Conservation (phyloP, 2,113 vertebrate species). For the Ameiurus melas region DNA sequence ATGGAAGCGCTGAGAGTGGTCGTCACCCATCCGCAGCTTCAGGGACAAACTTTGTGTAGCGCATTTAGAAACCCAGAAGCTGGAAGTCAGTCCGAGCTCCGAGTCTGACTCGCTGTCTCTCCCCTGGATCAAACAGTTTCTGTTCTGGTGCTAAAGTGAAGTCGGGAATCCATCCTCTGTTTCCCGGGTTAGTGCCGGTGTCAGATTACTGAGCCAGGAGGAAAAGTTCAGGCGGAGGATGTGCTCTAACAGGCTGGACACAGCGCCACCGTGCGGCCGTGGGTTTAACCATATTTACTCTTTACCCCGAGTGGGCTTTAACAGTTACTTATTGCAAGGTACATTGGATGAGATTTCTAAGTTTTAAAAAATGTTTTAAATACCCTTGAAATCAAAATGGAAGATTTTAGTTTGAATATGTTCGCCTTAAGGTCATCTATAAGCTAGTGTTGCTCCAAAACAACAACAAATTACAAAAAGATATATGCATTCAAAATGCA, state of each 20-base stretch:
- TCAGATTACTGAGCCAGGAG: conserved; percentile 75
- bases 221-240: conserved; percentile 65
- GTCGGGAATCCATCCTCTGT: conserved; percentile 71
- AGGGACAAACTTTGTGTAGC: conserved; percentile 66
- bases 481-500: no score
- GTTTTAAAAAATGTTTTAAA: no score
- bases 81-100: neutral
- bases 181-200: conserved; percentile 64
- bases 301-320: neutral
- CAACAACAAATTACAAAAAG: no score
- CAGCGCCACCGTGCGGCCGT: conserved; percentile 63
- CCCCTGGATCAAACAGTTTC: neutral
- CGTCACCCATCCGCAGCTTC: conserved; percentile 79
- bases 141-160: conserved; percentile 54
- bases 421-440: no score
- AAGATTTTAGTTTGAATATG: no score
- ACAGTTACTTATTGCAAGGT: neutral
- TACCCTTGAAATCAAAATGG: no score
- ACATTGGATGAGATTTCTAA: neutral
- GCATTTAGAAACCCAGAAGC: conserved; percentile 55
- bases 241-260: neutral
- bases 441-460: no score
- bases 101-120: no score
- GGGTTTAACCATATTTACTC: neutral
- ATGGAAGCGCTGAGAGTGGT: conserved; percentile 71